A percentile compares a stretch with the other conserved stretches of the same genome.
These are phyloP conservation scores for Nebria brevicollis DNA, from an alignment of 2,888 invertebrate species.

Conservation along the genomic window DNA sequence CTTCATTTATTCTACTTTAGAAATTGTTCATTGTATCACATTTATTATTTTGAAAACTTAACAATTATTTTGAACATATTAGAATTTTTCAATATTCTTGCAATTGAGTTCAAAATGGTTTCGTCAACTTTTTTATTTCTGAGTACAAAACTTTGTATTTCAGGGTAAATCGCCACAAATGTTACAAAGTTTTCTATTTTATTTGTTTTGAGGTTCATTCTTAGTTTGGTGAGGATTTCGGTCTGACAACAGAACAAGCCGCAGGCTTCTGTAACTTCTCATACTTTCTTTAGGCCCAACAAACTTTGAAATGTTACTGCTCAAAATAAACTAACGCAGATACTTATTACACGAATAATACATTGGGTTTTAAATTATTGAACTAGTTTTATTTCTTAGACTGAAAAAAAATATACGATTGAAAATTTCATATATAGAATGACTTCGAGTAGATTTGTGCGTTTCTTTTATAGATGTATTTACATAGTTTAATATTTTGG, in stretches of 20 bases:
- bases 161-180: constrained; percentile 31
- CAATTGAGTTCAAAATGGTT: too few relatives aligned
- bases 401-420: background rate
- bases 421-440: constrained; percentile 6
- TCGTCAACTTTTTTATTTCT: background rate
- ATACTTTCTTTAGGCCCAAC: constrained; percentile 10
- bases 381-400: background rate
- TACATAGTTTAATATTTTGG: constrained; percentile 40
- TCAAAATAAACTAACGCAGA: background rate
- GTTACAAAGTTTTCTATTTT: constrained; percentile 38
- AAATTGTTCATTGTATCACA: background rate
- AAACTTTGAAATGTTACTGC: background rate
- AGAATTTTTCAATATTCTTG: too few relatives aligned
- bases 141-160: constrained; percentile 12
- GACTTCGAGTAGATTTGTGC: constrained; percentile 27
- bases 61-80: too few relatives aligned
- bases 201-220: constrained; percentile 31
- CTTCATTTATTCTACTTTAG: background rate
- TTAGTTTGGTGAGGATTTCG: constrained; percentile 11
- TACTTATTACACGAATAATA: constrained; percentile 1
- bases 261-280: constrained; percentile 20
- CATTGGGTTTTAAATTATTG: background rate
- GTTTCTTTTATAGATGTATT: constrained; percentile 32
- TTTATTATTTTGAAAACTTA: too few relatives aligned
- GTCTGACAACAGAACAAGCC: constrained; percentile 20